A percentile compares a stretch with the other conserved stretches of the same genome.
These are phyloP conservation scores for Caiman crocodilus DNA, from an alignment of 2,797 vertebrate genomes.

Conservation along the genomic window DNA sequence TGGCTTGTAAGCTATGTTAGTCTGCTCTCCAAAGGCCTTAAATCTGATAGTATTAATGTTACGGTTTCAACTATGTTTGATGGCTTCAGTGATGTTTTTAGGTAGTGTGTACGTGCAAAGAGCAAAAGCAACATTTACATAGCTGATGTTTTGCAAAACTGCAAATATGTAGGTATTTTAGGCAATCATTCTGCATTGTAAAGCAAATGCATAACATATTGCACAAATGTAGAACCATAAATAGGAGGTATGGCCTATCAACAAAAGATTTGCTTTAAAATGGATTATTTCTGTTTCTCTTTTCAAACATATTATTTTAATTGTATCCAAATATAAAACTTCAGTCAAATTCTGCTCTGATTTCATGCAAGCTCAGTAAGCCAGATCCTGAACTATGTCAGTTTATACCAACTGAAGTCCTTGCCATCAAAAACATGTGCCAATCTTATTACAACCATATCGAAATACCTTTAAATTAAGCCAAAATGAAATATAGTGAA, in stretches of 20 bases:
- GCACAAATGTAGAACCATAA: background rate
- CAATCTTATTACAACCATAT: background rate
- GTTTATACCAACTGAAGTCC: background rate
- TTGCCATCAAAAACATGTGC: background rate
- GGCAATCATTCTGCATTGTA: background rate
- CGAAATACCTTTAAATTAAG: background rate
- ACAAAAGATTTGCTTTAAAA: background rate
- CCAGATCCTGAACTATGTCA: background rate
- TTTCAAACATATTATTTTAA: background rate
- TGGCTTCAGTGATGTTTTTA: conserved; percentile 55
- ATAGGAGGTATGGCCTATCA: background rate
- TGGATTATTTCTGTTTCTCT: background rate
- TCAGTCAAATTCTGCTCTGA: background rate
- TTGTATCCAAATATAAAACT: background rate
- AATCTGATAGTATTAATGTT: conserved; percentile 70
- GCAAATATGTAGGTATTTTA: background rate
- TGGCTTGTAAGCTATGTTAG: conserved; percentile 88
- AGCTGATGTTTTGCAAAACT: background rate
- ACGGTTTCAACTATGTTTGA: conserved; percentile 39
- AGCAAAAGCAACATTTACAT: conserved; percentile 26
- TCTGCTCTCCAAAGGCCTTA: conserved; percentile 76
- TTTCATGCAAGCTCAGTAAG: background rate
- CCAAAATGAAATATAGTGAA: background rate
- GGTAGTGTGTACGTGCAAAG: background rate
- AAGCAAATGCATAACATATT: background rate